Evolutionary conservation across 1,140 invertebrate genomes (phyloP).

Genomic region (Camponotus vicinus): DNA sequence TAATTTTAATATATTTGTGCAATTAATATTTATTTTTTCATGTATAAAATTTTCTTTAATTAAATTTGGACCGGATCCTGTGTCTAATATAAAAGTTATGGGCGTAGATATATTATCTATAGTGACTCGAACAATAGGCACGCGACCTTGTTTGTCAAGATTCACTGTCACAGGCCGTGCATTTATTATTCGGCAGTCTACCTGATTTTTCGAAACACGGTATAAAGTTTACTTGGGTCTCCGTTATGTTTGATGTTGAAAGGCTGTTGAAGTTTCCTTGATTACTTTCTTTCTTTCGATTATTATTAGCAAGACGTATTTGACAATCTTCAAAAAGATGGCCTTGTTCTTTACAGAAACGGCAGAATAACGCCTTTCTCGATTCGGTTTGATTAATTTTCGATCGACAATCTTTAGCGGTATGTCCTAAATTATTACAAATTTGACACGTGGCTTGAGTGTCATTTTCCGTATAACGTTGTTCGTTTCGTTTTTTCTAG

Average conservation of each 20-base stretch:
- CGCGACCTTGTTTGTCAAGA: background rate
- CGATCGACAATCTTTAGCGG: background rate
- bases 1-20: background rate
- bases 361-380: background rate
- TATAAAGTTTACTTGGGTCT: background rate
- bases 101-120: too few relatives aligned
- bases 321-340: background rate
- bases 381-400: too few relatives aligned
- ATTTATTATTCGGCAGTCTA: too few relatives aligned
- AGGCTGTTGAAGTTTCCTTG: background rate
- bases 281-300: background rate
- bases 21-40: background rate
- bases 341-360: background rate
- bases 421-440: background rate
- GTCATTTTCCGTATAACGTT: background rate
- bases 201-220: rapidly evolving
- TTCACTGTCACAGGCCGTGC: background rate
- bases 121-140: background rate
- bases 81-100: background rate
- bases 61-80: background rate
- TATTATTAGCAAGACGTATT: background rate
- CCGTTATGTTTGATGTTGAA: background rate
- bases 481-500: background rate
- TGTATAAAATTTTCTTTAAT: background rate
- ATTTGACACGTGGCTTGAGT: background rate